Conservation (phyloP, 2,113 vertebrate genomes). For the Phoxinus phoxinus region DNA sequence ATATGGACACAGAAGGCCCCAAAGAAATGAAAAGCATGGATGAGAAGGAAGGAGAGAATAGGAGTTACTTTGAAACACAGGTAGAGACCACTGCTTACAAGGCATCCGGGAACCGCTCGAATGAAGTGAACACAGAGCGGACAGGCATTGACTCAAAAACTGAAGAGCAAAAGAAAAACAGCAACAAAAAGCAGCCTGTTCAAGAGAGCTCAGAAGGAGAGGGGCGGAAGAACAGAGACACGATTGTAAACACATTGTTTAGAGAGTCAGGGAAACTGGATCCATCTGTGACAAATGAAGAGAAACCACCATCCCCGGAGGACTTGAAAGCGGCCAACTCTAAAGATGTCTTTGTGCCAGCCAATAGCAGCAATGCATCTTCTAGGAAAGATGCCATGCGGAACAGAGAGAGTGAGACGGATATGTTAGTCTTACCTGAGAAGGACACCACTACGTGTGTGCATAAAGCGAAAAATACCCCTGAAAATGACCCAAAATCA, state of each 20-base stretch:
- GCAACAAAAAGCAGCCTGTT: not conserved
- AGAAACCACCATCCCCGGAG: conserved; percentile 5
- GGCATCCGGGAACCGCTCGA: not conserved
- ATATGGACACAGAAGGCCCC: not conserved
- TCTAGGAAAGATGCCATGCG: not conserved
- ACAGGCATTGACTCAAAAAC: conserved; percentile 32
- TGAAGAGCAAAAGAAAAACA: conserved; percentile 10
- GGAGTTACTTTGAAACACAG: not conserved
- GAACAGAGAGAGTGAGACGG: not conserved
- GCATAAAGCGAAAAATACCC: not conserved
- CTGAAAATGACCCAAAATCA: not conserved
- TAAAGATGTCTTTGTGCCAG: not conserved
- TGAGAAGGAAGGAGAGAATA: not conserved
- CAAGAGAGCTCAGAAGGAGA: not conserved
- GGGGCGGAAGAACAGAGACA: conserved; percentile 2
- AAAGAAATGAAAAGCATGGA: not conserved
- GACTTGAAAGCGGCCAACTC: not conserved
- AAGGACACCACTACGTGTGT: not conserved
- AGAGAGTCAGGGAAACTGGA: conserved; percentile 19
- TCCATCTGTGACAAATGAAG: conserved; percentile 27
- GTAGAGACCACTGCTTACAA: not conserved
- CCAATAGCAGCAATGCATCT: not conserved
- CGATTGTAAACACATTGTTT: conserved; percentile 31
- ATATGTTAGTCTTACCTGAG: conserved; percentile 5
- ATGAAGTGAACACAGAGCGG: not conserved